Evolutionary conservation across 2,113 vertebrate genomes (phyloP).

Genomic region (Chaetodon trifascialis): DNA sequence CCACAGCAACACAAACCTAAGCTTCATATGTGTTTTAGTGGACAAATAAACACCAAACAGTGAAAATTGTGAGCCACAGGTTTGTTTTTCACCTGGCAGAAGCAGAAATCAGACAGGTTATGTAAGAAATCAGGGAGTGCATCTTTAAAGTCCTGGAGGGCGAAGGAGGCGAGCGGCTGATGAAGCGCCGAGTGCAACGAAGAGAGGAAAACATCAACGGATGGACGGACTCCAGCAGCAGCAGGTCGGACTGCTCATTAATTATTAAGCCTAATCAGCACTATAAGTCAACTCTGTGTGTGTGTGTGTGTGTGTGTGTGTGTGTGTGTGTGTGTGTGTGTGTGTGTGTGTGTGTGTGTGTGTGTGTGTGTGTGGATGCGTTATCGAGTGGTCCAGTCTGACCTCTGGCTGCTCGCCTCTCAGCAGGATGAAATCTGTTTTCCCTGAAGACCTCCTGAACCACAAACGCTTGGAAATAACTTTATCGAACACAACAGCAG

Average conservation of each 20-base stretch:
- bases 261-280: conserved; percentile 74
- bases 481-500: conserved; percentile 21
- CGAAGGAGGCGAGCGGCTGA: not conserved
- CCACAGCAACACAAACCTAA: not conserved
- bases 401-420: conserved; percentile 49
- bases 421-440: conserved; percentile 55
- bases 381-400: conserved; percentile 20
- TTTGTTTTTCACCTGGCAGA: conserved; percentile 1
- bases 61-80: not conserved
- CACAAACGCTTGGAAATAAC: conserved; percentile 52
- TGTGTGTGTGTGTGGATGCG: conserved; percentile 20
- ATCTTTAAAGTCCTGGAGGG: not conserved
- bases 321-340: conserved; percentile 8
- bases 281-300: conserved; percentile 47
- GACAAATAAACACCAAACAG: not conserved
- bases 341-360: conserved; percentile 19
- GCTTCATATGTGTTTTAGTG: not conserved
- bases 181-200: not conserved
- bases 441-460: conserved; percentile 33
- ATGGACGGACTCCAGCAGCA: conserved; percentile 40
- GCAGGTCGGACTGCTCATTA: conserved; percentile 57
- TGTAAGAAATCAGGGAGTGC: not conserved
- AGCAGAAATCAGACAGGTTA: not conserved
- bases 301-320: conserved; percentile 17
- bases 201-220: conserved; percentile 22